phyloP scores from a whole-genome alignment of 1,140 invertebrate species.

The Drosophila asahinai region DNA sequence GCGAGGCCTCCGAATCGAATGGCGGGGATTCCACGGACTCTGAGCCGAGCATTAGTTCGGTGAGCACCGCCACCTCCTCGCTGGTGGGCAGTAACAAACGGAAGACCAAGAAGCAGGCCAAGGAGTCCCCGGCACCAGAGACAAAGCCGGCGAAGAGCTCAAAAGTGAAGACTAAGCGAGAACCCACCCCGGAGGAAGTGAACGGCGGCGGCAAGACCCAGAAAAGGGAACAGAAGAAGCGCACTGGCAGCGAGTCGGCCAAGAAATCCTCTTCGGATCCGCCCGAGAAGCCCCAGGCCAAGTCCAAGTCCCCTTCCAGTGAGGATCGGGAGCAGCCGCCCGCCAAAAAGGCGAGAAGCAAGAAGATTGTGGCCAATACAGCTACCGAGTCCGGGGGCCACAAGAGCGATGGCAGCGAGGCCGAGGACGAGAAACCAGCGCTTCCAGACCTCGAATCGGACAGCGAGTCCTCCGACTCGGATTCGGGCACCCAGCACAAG shows the following conservation, averaged over 20 bases:
- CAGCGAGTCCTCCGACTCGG: constrained; percentile 78
- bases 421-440: constrained; percentile 63
- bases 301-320: constrained; percentile 40
- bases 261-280: constrained; percentile 85
- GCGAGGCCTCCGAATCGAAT: constrained; percentile 89
- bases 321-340: constrained; percentile 47
- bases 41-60: constrained; percentile 90
- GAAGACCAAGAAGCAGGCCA: constrained; percentile 85
- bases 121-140: constrained; percentile 28
- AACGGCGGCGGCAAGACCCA: constrained; percentile 71
- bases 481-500: constrained; percentile 80
- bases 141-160: constrained; percentile 30
- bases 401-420: constrained; percentile 76
- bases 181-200: constrained; percentile 52
- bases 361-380: constrained; percentile 34
- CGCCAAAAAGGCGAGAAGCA: constrained; percentile 62
- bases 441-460: constrained; percentile 66
- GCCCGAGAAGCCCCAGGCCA: constrained; percentile 41
- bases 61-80: constrained; percentile 87
- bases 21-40: constrained; percentile 88
- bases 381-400: constrained; percentile 39
- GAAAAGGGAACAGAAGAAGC: constrained; percentile 63
- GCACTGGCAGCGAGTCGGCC: constrained; percentile 85
- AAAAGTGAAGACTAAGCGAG: constrained; percentile 41
- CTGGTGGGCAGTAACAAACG: constrained; percentile 85